phyloP scores from a whole-genome alignment of 2,797 vertebrate genomes.

The Philypnodon macrostomus region DNA sequence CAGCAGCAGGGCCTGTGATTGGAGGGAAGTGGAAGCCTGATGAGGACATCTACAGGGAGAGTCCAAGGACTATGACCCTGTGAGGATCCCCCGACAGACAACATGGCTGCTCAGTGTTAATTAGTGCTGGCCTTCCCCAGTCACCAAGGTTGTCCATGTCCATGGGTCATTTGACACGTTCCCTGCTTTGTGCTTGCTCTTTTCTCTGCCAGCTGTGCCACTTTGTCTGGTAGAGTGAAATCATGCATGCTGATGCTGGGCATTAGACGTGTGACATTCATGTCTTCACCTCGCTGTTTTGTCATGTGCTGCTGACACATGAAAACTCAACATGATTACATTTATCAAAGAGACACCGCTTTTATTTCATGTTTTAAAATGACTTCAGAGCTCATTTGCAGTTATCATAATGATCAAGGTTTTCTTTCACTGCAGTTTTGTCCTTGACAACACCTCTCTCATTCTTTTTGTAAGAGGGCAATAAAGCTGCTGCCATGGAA shows the following conservation, averaged over 20 bases:
- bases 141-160: conserved; percentile 79
- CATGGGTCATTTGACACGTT: conserved; percentile 76
- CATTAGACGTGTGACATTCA: conserved; percentile 67
- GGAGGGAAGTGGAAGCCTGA: conserved; percentile 45
- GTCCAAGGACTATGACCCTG: conserved; percentile 63
- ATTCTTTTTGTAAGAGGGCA: conserved; percentile 34
- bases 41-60: conserved; percentile 62
- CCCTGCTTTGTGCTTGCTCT: conserved; percentile 74
- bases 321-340: conserved; percentile 27
- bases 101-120: conserved; percentile 67
- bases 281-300: conserved; percentile 55
- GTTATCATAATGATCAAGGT: conserved; percentile 45
- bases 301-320: conserved; percentile 33
- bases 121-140: conserved; percentile 79
- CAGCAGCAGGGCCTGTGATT: conserved; percentile 37
- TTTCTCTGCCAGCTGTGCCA: conserved; percentile 81
- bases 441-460: conserved; percentile 61
- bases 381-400: conserved; percentile 44
- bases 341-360: conserved; percentile 22
- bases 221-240: conserved; percentile 67
- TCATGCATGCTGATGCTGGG: conserved; percentile 48
- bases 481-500: conserved; percentile 51
- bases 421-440: conserved; percentile 58
- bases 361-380: conserved; percentile 41
- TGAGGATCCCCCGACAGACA: conserved; percentile 62